Evolutionary conservation across 1,140 invertebrate genomes (phyloP).

Genomic region (Drosophila suzukii): DNA sequence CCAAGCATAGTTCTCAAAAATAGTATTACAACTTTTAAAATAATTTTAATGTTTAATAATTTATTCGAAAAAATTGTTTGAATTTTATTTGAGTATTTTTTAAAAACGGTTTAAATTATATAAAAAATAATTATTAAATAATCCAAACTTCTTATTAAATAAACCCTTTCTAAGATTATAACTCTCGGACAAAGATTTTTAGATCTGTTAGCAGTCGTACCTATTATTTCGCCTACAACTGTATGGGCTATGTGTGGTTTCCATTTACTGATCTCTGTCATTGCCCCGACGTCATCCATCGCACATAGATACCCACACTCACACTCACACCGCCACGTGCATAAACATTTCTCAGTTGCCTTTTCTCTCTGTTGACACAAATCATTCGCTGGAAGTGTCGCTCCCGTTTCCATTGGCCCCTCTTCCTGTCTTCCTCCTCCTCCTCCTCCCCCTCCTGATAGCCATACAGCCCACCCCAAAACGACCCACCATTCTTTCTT

Average conservation of each 20-base stretch:
- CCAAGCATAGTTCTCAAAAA: too few species aligned
- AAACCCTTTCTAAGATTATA: too few species aligned
- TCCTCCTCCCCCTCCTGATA: slow-evolving; percentile 2
- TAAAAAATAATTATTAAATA: too few species aligned
- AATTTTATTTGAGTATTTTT: too few species aligned
- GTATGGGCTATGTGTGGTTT: slow-evolving; percentile 31
- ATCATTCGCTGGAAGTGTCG: slow-evolving; percentile 73
- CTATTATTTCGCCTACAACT: not conserved
- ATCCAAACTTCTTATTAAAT: too few species aligned
- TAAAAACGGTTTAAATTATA: too few species aligned
- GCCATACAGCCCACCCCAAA: not conserved
- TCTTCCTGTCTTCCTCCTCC: slow-evolving; percentile 10
- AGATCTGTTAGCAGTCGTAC: not conserved
- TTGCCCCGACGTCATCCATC: slow-evolving; percentile 39
- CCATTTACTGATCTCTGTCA: slow-evolving; percentile 54
- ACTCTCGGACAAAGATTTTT: not conserved
- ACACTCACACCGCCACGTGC: slow-evolving; percentile 35
- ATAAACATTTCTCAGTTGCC: slow-evolving; percentile 64
- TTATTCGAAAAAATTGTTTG: too few species aligned
- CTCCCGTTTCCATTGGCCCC: slow-evolving; percentile 48
- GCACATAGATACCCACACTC: slow-evolving; percentile 10
- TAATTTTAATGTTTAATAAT: too few species aligned
- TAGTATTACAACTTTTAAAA: too few species aligned
- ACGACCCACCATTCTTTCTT: slow-evolving; percentile 2
- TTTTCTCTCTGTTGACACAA: slow-evolving; percentile 73